Conservation (phyloP, 2,797 vertebrate species). For the Nannoperca australis region DNA sequence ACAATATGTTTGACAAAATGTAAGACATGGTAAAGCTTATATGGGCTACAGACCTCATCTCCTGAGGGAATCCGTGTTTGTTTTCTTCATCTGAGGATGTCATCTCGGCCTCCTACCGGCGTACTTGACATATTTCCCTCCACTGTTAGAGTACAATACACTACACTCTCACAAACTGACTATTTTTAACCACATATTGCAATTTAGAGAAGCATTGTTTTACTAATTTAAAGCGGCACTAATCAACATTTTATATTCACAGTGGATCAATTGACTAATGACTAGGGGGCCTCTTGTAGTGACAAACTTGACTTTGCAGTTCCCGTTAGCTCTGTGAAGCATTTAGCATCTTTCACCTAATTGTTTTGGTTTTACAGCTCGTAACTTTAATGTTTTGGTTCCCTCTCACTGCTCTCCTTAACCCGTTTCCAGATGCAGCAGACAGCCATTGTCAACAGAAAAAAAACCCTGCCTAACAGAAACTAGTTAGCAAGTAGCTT, state of each 20-base stretch:
- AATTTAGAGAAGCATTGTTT: neutral
- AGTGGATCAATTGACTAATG: neutral
- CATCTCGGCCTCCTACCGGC: neutral
- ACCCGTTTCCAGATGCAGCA: conserved; percentile 21
- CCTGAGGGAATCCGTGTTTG: neutral
- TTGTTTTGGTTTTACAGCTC: neutral
- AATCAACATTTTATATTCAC: neutral
- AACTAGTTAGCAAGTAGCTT: neutral
- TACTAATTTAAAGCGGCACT: neutral
- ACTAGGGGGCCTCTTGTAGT: neutral
- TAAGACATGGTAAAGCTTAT: conserved; percentile 1
- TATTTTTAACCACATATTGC: neutral
- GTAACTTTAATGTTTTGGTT: neutral
- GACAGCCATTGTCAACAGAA: conserved; percentile 2
- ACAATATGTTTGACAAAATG: conserved; percentile 9
- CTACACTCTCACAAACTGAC: neutral
- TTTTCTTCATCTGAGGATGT: neutral
- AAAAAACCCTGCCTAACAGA: neutral
- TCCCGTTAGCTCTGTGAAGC: neutral
- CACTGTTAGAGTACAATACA: neutral
- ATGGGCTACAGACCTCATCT: neutral
- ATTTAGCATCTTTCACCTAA: neutral
- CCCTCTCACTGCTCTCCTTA: conserved; percentile 1
- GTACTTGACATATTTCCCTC: neutral
- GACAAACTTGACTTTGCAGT: neutral